Base-by-base conservation (phyloP, 2,797 vertebrate genomes). In the Labeo calbasu region DNA sequence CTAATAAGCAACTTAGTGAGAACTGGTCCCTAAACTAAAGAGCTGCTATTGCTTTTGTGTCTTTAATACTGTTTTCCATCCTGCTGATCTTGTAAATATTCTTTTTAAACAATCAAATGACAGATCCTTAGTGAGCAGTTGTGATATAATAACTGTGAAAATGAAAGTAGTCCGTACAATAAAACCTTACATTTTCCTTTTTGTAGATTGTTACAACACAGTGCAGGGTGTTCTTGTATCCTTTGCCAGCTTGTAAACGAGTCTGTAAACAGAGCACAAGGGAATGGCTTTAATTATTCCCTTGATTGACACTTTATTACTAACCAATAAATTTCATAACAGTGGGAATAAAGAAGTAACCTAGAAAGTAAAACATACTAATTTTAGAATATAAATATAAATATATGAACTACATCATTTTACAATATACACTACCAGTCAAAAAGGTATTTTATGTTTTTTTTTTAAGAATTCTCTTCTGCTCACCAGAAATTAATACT, bases 181-280 rank as follows among this genome's bases (percentile, higher is more conserved):
- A 28, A 43, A 79, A 81, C 94, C 96, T 96, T 93, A 99, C 98
- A 69, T 94, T 96, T 89, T 99, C 98, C 87, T 96, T 97, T 92
- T 90, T 96, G 93, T 98, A 99, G 90, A 98, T 95, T 14, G 85
- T 95, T 57, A 96, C 91, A 86, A 98, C 89, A 84, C 98, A 99
- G 90, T 94, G 95, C 1, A 98, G 57, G 0, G 93, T 95, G 90
- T 92, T 97, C 78, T 90, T 93, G 66, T 98, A 98, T 85, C 95
- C 95, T 50, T 94, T 90, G 0, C 98, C 98, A 0, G 97, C 97
- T 92, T 99, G 98, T 82, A 99, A 93, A 32, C 97, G 96, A 43
- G 96, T 97, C 98, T 99, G 92, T 2, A 83, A 90, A 80, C 15
- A 91, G 65, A 48, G 32, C 63, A 19, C 86, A 88, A 21, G 10